Percentiles rank a stretch among this genome's conserved stretches.
phyloP scores from a whole-genome alignment of 2,797 vertebrate genomes.

The Mionectes olivaceus region DNA sequence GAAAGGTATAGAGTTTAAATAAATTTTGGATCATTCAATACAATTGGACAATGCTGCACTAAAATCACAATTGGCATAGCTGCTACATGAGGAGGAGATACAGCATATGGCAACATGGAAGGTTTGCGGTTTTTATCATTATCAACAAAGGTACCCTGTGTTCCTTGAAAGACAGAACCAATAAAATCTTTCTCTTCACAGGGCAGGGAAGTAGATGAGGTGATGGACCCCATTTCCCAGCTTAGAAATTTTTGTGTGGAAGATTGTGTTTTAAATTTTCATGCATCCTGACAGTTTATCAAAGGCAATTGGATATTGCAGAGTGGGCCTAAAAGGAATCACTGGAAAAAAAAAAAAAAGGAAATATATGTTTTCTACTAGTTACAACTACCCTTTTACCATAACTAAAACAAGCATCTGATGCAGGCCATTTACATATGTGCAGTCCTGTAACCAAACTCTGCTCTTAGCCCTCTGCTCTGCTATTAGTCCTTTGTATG shows the following conservation, averaged over 20 bases:
- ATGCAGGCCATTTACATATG: not conserved
- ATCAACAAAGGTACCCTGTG: not conserved
- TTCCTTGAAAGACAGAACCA: not conserved
- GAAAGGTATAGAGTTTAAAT: not conserved
- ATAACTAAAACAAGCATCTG: not conserved
- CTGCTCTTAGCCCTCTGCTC: not conserved
- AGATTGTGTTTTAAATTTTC: not conserved
- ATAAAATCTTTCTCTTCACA: not conserved
- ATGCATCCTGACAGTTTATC: not conserved
- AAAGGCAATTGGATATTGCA: not conserved
- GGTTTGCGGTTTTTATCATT: not conserved
- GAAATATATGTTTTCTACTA: not conserved
- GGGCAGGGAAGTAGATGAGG: not conserved
- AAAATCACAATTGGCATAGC: accelerated
- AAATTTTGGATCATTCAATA: not conserved
- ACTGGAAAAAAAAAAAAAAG: not conserved
- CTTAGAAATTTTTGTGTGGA: accelerated
- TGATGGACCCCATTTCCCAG: not conserved
- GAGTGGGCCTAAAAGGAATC: not conserved
- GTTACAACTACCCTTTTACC: not conserved
- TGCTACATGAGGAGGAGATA: not conserved
- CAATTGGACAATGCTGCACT: not conserved
- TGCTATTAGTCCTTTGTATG: not conserved
- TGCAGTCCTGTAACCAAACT: not conserved
- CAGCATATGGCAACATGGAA: not conserved